These are phyloP conservation scores for Paedocypris micromegethes DNA, from an alignment of 2,797 vertebrate species.

Conservation along the genomic window DNA sequence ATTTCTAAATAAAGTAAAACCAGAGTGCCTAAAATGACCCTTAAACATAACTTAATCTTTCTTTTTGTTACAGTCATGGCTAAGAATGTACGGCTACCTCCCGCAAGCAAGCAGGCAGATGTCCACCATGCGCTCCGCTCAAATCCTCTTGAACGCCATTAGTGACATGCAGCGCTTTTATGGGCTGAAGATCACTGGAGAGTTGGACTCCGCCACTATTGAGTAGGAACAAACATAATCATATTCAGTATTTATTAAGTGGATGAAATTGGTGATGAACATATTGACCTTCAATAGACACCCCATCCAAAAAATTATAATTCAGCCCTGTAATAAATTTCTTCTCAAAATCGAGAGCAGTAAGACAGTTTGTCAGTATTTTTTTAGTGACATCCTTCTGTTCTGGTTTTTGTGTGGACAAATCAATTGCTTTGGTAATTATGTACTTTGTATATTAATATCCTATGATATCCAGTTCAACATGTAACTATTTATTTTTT, in stretches of 20 bases:
- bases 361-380: no score
- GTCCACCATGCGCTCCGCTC: slow-evolving; percentile 91
- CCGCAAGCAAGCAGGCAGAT: slow-evolving; percentile 42
- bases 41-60: slow-evolving; percentile 8
- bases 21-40: neutral
- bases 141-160: slow-evolving; percentile 82
- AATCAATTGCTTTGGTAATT: no score
- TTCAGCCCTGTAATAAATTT: no score
- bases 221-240: slow-evolving; percentile 61
- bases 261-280: no score
- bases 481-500: neutral
- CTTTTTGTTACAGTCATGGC: slow-evolving; percentile 44
- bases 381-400: no score
- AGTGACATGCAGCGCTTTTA: slow-evolving; percentile 93
- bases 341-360: no score
- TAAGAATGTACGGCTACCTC: slow-evolving; percentile 42
- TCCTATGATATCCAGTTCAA: neutral
- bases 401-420: no score
- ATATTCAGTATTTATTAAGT: neutral
- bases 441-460: no score
- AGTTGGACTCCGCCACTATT: slow-evolving; percentile 76
- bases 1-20: neutral
- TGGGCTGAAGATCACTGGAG: slow-evolving; percentile 80
- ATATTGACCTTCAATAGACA: no score
- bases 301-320: no score